Percentiles rank a stretch among this genome's conserved stretches.
Conservation (phyloP, 1,140 invertebrate species). For the Sycophaga agraensis region DNA sequence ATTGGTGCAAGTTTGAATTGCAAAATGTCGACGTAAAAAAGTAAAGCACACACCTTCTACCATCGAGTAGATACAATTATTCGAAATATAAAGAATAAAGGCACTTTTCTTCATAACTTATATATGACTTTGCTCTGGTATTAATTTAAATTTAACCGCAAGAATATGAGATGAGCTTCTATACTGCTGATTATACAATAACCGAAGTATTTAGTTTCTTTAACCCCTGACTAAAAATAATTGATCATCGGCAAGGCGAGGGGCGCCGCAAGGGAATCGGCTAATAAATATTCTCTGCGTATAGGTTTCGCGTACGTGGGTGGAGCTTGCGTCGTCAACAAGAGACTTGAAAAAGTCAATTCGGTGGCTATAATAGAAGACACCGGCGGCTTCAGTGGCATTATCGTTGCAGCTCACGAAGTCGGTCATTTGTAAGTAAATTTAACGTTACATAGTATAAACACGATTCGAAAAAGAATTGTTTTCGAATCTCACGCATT, state of each 20-base stretch:
- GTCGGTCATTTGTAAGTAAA: constrained; percentile 91
- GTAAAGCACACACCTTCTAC: too few relatives aligned
- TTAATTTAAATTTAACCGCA: constrained; percentile 41
- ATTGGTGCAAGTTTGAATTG: too few relatives aligned
- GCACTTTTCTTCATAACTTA: constrained; percentile 13
- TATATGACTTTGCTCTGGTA: constrained; percentile 35
- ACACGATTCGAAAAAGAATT: neutral
- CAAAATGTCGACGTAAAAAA: too few relatives aligned
- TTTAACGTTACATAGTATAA: neutral
- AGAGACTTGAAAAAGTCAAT: constrained; percentile 92
- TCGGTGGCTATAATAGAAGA: constrained; percentile 95
- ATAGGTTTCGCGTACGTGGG: constrained; percentile 94
- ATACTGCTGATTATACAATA: constrained; percentile 24
- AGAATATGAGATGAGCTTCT: constrained; percentile 30
- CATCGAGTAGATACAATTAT: too few relatives aligned
- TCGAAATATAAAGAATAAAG: constrained; percentile 14
- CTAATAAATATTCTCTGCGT: constrained; percentile 29
- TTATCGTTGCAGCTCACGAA: constrained; percentile 95
- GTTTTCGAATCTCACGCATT: constrained; percentile 13
- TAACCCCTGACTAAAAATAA: constrained; percentile 18
- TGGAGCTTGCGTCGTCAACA: constrained; percentile 93
- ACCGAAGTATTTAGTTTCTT: constrained; percentile 34
- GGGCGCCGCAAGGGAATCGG: neutral
- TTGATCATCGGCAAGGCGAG: neutral
- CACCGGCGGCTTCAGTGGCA: constrained; percentile 92